Conservation (phyloP, 2,113 vertebrate genomes). For the Panthera uncia region DNA sequence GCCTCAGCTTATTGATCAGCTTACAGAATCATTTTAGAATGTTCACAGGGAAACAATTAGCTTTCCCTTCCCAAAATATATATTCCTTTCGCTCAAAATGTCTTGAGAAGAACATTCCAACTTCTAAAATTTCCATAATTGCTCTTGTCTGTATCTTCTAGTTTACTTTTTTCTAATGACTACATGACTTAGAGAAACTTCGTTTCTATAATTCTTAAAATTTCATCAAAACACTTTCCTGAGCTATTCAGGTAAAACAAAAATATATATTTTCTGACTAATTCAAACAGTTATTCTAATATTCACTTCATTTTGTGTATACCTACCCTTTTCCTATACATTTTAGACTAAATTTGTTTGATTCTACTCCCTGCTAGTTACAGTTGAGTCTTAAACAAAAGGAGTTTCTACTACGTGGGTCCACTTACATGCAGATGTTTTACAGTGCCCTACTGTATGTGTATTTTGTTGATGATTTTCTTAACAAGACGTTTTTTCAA, state of each 20-base stretch:
- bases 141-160: background rate
- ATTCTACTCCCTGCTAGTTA: background rate
- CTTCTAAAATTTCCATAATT: background rate
- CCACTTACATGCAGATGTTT: background rate
- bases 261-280: background rate
- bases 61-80: background rate
- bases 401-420: background rate
- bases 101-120: background rate
- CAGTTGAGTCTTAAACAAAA: background rate
- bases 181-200: background rate
- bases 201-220: background rate
- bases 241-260: background rate
- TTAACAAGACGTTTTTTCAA: background rate
- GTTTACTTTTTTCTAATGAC: background rate
- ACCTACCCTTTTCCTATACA: background rate
- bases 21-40: background rate
- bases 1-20: background rate
- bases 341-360: background rate
- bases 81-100: background rate
- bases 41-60: background rate
- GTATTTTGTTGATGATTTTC: background rate
- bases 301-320: background rate
- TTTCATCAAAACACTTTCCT: background rate
- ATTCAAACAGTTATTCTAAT: background rate
- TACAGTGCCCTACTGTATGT: background rate